A percentile compares a stretch with the other conserved stretches of the same genome.
Evolutionary conservation across 2,113 vertebrate genomes (phyloP).

Genomic region (Microcebus murinus): DNA sequence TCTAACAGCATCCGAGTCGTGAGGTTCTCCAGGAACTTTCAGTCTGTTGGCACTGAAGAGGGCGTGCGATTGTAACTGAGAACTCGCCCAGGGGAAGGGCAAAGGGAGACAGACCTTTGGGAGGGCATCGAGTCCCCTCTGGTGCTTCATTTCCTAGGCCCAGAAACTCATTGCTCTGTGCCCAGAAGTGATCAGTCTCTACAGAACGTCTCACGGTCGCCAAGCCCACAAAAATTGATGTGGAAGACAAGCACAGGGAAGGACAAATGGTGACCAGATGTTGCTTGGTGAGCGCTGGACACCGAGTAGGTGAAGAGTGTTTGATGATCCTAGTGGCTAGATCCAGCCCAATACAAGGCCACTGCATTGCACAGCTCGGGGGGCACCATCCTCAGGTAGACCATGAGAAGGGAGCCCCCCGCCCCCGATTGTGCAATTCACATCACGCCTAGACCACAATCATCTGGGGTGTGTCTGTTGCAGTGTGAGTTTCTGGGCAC

Average conservation of each 20-base stretch:
- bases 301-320: background rate
- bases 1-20: background rate
- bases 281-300: background rate
- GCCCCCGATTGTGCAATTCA: background rate
- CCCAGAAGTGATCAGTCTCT: background rate
- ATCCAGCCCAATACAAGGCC: background rate
- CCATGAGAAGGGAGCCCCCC: background rate
- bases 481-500: background rate
- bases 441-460: background rate
- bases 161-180: background rate
- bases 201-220: background rate
- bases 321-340: background rate
- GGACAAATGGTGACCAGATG: background rate
- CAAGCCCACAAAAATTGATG: background rate
- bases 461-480: background rate
- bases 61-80: background rate
- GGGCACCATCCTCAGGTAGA: background rate
- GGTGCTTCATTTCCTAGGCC: background rate
- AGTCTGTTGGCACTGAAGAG: background rate
- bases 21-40: background rate
- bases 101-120: background rate
- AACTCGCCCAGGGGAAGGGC: background rate
- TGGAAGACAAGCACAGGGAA: background rate
- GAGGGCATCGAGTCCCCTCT: background rate
- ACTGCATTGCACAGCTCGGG: background rate